Evolutionary conservation across 2,797 vertebrate genomes (phyloP), one percentile per base, ranked within the genome.

Genomic region (Carapus acus): DNA sequence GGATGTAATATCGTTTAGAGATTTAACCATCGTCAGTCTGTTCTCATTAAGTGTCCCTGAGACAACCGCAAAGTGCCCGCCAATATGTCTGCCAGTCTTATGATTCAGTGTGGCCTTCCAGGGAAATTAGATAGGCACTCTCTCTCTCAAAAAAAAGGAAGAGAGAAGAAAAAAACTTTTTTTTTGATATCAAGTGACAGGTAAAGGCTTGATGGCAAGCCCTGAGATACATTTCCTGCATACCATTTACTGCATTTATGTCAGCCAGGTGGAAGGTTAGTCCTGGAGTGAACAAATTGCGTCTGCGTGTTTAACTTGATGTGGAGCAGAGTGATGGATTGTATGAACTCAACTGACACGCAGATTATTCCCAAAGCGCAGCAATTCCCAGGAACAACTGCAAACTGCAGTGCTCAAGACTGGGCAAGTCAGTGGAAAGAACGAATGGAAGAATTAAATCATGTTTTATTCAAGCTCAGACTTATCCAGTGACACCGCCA

Each of bases 1-100:
- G 68, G 63, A 76, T 59, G 51, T 67, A 65, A 69, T 75, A 77
- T 78, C 27, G 68, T 85, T 81, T 63, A 69, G 67, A 60, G 69
- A 69, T 50, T 61, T 58, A 65, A 64, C 67, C 54, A 57, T 78
- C 67, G 64, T 75, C 74, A 73, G 64, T 79, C 63, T 75, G 69
- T 74, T 66, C 61, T 69, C n/a, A 55, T 53, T 77, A 69, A 73
- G 46, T 67, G 58, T 69, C 61, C 74, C 62, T 63, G 66, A 67
- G 73, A 74, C 73, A 66, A 64, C 73, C 43, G n/a, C 74, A 73
- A 49, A 49, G 62, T 45, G 59, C 62, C 65, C 49, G 47, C 65
- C 63, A 66, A 70, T 65, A 54, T 16, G 27, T 56, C 58, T 66
- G 67, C 71, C 65, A 71, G 45, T 78, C 69, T 75, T 72, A 81